Percentiles rank a stretch among this genome's conserved stretches.
Conservation (phyloP, 1,140 invertebrate species). For the Drosophila micromelanica region DNA sequence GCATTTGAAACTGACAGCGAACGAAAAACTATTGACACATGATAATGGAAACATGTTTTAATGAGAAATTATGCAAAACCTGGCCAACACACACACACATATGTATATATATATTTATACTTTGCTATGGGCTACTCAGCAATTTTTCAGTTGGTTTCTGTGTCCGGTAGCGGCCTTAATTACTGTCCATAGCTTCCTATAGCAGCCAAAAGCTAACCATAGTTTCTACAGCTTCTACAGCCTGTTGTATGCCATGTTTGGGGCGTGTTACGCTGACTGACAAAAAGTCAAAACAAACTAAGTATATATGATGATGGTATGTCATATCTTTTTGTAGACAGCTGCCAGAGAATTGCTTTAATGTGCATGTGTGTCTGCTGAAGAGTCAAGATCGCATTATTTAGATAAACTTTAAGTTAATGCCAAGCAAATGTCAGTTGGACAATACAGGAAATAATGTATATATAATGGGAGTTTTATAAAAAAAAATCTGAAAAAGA, state of each 20-base stretch:
- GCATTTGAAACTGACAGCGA: conserved; percentile 60
- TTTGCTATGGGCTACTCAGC: conserved; percentile 42
- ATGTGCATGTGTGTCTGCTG: conserved; percentile 19
- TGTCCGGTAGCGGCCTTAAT: conserved; percentile 79
- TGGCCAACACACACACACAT: conserved; percentile 19
- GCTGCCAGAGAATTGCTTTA: conserved; percentile 43
- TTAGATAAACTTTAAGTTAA: conserved; percentile 34
- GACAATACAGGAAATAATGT: conserved; percentile 38
- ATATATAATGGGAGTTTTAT: conserved; percentile 8
- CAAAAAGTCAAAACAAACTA: conserved; percentile 79
- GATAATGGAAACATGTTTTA: conserved; percentile 79
- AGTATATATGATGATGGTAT: conserved; percentile 58
- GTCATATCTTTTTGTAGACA: conserved; percentile 61
- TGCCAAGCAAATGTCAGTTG: conserved; percentile 33
- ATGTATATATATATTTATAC: conserved; percentile 29
- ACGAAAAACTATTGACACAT: conserved; percentile 76
- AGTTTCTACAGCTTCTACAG: conserved; percentile 5
- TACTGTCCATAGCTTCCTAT: conserved; percentile 46
- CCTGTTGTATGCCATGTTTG: conserved; percentile 32
- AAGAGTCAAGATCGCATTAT: conserved; percentile 38
- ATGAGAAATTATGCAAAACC: conserved; percentile 79
- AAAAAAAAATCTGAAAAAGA: neutral
- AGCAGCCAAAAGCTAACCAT: conserved; percentile 16
- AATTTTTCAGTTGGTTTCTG: conserved; percentile 41
- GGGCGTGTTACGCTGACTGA: conserved; percentile 61